Evolutionary conservation across 2,113 vertebrate genomes (phyloP).

Genomic region (Sinocyclocheilus maitianheensis): DNA sequence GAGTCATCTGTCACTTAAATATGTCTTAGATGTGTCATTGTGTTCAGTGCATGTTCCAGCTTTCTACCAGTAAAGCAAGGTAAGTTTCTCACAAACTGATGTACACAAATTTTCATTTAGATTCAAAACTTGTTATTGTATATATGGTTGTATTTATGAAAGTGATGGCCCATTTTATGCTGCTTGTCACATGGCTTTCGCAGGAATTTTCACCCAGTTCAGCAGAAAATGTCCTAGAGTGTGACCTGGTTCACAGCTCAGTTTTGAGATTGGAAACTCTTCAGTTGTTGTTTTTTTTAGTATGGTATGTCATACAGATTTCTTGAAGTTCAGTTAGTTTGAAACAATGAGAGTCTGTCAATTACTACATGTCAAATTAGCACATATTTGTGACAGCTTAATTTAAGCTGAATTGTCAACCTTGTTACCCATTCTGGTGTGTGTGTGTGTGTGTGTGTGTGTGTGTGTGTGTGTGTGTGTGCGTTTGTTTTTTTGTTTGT

Average conservation of each 20-base stretch:
- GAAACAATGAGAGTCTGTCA: neutral
- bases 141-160: too few species aligned
- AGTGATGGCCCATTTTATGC: too few species aligned
- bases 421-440: neutral
- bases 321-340: neutral
- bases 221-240: too few species aligned
- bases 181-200: too few species aligned
- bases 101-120: neutral
- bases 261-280: neutral
- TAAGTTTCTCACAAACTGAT: neutral
- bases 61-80: neutral
- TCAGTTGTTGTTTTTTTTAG: neutral
- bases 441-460: too few species aligned
- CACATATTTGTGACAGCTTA: neutral
- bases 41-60: neutral
- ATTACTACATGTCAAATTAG: neutral
- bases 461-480: too few species aligned
- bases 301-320: neutral
- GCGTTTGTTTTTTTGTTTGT: too few species aligned
- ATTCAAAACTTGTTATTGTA: neutral
- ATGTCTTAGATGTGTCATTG: neutral
- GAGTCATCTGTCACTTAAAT: neutral
- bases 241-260: too few species aligned
- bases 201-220: too few species aligned
- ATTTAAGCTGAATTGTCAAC: neutral